Evolutionary conservation across 2,888 invertebrate species (phyloP).

Genomic region (Athalia rosae): DNA sequence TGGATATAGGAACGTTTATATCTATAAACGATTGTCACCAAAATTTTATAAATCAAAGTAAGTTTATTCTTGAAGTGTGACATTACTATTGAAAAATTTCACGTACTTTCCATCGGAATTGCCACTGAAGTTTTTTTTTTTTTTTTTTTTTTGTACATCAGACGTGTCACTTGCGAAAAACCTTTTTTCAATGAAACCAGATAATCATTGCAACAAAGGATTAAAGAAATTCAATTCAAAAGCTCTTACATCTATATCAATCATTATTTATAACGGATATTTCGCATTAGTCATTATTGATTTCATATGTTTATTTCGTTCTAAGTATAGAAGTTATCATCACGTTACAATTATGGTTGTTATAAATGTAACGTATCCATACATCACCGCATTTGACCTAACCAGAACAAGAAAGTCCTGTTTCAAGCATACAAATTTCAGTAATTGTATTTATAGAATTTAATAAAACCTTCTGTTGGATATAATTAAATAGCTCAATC

Average conservation of each 20-base stretch:
- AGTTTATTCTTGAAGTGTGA: no score
- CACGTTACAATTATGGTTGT: conserved; percentile 27
- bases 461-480: conserved; percentile 60
- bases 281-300: conserved; percentile 17
- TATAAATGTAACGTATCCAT: conserved; percentile 47
- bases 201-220: conserved; percentile 11
- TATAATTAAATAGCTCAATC: conserved; percentile 58
- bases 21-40: no score
- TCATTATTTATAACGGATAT: conserved; percentile 38
- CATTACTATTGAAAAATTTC: no score
- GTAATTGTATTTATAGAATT: conserved; percentile 65
- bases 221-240: not conserved
- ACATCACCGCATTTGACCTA: conserved; percentile 25
- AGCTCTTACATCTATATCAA: conserved; percentile 6
- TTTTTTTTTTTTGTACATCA: not conserved
- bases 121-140: not conserved
- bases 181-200: not conserved
- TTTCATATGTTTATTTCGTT: conserved; percentile 27
- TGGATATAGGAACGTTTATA: no score
- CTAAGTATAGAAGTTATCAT: conserved; percentile 24
- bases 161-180: no score
- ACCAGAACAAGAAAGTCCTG: not conserved
- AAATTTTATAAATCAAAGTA: no score
- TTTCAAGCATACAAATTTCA: not conserved
- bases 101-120: no score